phyloP scores from a whole-genome alignment of 2,113 vertebrate species.

The Boleophthalmus pectinirostris region DNA sequence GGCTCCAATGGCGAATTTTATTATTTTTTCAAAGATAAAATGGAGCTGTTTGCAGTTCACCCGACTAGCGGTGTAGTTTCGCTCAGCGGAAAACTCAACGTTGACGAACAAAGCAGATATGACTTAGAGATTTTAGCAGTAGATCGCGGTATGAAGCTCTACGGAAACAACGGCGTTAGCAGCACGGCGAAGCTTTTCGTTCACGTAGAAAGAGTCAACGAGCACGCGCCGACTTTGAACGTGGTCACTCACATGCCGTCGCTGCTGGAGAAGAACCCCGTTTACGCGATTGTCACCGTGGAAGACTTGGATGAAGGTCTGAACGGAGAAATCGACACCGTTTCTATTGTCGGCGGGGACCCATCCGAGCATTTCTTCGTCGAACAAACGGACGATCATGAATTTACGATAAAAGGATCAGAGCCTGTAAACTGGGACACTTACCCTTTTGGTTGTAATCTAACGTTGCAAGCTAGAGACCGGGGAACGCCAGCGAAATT shows the following conservation, averaged over 20 bases:
- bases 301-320: constrained; percentile 89
- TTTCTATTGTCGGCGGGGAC: constrained; percentile 88
- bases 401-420: constrained; percentile 80
- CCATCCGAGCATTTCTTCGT: constrained; percentile 84
- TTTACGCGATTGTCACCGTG: constrained; percentile 84
- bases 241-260: constrained; percentile 83
- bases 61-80: constrained; percentile 94
- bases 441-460: constrained; percentile 85
- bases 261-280: constrained; percentile 80
- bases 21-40: constrained; percentile 95
- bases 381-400: constrained; percentile 80
- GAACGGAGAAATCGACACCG: constrained; percentile 91
- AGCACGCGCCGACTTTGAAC: constrained; percentile 84
- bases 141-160: constrained; percentile 97
- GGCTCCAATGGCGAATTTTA: constrained; percentile 99
- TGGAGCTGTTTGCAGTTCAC: constrained; percentile 94
- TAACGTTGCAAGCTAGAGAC: constrained; percentile 94
- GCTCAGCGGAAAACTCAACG: constrained; percentile 89
- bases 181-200: constrained; percentile 96
- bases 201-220: constrained; percentile 92
- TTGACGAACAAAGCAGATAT: constrained; percentile 86
- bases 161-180: constrained; percentile 96
- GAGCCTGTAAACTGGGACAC: constrained; percentile 84
- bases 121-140: constrained; percentile 95
- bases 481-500: constrained; percentile 88